These are phyloP conservation scores for Leistus spinibarbis DNA, from an alignment of 2,888 invertebrate genomes.

Conservation along the genomic window DNA sequence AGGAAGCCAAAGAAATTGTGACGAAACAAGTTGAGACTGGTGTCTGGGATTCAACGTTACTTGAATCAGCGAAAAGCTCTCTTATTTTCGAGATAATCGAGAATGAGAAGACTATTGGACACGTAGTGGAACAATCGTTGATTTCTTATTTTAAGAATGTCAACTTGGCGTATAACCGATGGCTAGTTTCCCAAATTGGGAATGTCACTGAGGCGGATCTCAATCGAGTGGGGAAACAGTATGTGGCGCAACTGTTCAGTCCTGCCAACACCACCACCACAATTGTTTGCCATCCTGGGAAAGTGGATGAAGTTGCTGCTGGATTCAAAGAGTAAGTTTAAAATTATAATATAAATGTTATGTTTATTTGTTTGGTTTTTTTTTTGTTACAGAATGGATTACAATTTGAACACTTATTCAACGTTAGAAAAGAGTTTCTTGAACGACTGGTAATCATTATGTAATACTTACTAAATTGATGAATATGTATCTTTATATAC, in stretches of 20 bases:
- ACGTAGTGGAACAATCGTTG: constrained; percentile 75
- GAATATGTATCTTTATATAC: constrained; percentile 32
- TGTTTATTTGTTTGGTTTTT: constrained; percentile 40
- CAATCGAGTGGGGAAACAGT: constrained; percentile 70
- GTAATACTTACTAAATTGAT: constrained; percentile 14
- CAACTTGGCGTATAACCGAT: constrained; percentile 71
- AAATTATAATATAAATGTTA: constrained; percentile 7
- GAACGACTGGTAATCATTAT: constrained; percentile 56
- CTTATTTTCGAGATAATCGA: constrained; percentile 86
- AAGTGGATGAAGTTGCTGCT: constrained; percentile 69
- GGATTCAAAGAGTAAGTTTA: constrained; percentile 69
- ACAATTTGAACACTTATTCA: constrained; percentile 64
- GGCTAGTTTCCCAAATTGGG: constrained; percentile 69
- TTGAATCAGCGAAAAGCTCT: constrained; percentile 85
- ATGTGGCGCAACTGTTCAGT: constrained; percentile 73
- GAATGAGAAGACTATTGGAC: constrained; percentile 77
- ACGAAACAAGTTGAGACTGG: constrained; percentile 67
- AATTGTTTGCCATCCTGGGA: constrained; percentile 78
- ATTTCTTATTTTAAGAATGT: constrained; percentile 72
- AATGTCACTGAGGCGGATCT: constrained; percentile 69
- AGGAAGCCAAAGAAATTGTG: constrained; percentile 75
- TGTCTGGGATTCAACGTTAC: constrained; percentile 73
- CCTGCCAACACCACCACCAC: constrained; percentile 66
- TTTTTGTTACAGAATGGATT: constrained; percentile 62
- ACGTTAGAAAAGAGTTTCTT: constrained; percentile 70